Percentiles rank a stretch among this genome's conserved stretches.
These are phyloP conservation scores for Liparis tanakae DNA, from an alignment of 2,797 vertebrate species.

Conservation along the genomic window DNA sequence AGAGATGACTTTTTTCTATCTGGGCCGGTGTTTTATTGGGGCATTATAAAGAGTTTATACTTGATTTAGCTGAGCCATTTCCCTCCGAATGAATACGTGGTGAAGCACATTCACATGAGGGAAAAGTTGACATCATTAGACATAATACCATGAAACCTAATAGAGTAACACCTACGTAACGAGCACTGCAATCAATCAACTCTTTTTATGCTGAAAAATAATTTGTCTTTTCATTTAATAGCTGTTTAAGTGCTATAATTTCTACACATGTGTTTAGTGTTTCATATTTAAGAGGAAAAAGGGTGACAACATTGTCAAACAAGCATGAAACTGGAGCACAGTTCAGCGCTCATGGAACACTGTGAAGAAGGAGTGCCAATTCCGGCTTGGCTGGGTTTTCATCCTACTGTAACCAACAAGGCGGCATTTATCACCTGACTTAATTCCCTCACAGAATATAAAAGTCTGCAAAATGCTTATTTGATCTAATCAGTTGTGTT, in stretches of 20 bases:
- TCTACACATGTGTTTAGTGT: conserved; percentile 77
- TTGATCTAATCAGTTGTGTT: conserved; percentile 13
- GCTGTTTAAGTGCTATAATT: conserved; percentile 73
- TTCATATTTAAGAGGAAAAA: conserved; percentile 81
- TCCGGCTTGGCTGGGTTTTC: conserved; percentile 57
- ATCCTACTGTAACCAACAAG: conserved; percentile 65
- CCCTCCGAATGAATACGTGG: conserved; percentile 70
- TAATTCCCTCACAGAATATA: conserved; percentile 33
- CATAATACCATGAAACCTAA: conserved; percentile 75
- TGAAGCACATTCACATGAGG: conserved; percentile 60
- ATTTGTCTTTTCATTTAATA: conserved; percentile 76
- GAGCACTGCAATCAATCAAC: conserved; percentile 77
- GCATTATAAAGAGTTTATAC: conserved; percentile 72
- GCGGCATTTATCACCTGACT: conserved; percentile 68
- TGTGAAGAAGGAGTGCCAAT: conserved; percentile 57
- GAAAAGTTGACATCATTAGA: conserved; percentile 81
- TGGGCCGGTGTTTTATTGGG: conserved; percentile 63
- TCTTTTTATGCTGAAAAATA: conserved; percentile 73
- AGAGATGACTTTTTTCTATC: conserved; percentile 64
- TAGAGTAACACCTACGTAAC: conserved; percentile 76
- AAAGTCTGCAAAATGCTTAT: neutral
- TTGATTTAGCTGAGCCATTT: conserved; percentile 76
- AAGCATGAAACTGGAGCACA: conserved; percentile 73
- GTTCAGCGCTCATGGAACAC: conserved; percentile 69
- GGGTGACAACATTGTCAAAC: conserved; percentile 82